Conservation (phyloP, 2,113 vertebrate species). For the Odontesthes bonariensis region DNA sequence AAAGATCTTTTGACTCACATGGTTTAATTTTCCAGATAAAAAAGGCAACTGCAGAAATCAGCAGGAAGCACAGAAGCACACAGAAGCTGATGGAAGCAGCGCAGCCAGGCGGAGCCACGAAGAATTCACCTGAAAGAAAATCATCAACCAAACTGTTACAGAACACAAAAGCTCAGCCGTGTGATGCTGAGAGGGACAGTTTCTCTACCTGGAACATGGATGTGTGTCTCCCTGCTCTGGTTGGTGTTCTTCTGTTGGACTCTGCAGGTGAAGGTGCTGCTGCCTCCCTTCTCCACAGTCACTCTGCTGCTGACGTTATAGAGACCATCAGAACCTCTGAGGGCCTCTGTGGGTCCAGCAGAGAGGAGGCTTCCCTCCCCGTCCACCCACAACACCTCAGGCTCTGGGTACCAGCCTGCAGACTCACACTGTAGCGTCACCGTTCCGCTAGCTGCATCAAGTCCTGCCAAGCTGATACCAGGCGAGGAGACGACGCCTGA, state of each 20-base stretch:
- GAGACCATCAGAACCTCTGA: slow-evolving; percentile 10
- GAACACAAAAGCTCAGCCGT: too few relatives aligned
- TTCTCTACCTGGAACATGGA: background rate
- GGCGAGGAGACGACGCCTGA: slow-evolving; percentile 3
- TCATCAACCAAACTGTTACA: too few relatives aligned
- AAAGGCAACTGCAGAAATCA: too few relatives aligned
- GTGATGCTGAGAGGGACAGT: too few relatives aligned
- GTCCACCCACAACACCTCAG: slow-evolving; percentile 28
- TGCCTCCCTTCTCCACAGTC: slow-evolving; percentile 11
- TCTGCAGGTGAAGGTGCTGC: slow-evolving; percentile 6
- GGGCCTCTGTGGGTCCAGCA: slow-evolving; percentile 20
- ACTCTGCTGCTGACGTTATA: slow-evolving; percentile 26
- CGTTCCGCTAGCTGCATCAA: background rate
- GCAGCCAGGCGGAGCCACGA: too few relatives aligned
- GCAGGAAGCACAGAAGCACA: too few relatives aligned
- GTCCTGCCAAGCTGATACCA: background rate
- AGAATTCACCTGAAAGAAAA: too few relatives aligned
- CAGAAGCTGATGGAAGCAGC: too few relatives aligned
- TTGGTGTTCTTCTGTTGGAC: background rate
- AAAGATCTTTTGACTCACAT: too few relatives aligned
- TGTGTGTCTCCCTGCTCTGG: slow-evolving; percentile 4
- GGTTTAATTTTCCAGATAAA: too few relatives aligned
- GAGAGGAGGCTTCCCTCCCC: slow-evolving; percentile 7
- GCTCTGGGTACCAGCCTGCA: slow-evolving; percentile 29
- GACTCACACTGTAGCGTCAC: background rate